Conservation (phyloP, 1,140 invertebrate genomes). For the Bombus ignitus region DNA sequence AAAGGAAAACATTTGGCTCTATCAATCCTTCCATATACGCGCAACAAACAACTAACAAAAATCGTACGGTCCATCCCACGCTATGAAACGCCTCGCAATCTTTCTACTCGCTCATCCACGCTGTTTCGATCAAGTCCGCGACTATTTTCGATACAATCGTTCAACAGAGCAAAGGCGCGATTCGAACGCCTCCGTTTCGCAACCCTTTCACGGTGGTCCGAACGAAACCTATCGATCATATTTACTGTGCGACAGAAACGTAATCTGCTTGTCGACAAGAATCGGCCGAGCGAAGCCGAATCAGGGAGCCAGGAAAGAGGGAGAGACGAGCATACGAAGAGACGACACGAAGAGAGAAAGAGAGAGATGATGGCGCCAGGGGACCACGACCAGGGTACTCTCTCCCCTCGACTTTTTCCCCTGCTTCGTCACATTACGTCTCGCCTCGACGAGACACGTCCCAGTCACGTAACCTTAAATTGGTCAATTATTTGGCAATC, state of each 20-base stretch:
- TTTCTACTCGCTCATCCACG: too few relatives aligned
- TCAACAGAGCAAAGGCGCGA: not conserved
- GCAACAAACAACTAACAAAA: too few relatives aligned
- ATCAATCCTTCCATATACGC: too few relatives aligned
- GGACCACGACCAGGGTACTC: conserved; percentile 23
- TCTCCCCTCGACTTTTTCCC: conserved; percentile 16
- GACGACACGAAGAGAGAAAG: not conserved
- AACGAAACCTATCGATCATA: conserved; percentile 56
- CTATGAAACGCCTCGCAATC: not conserved
- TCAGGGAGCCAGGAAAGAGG: conserved; percentile 1
- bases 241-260: conserved; percentile 39
- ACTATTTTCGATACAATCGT: conserved; percentile 15
- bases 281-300: conserved; percentile 28
- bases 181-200: not conserved
- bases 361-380: conserved; percentile 36
- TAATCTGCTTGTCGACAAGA: conserved; percentile 51
- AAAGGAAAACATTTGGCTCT: too few relatives aligned
- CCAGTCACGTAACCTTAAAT: conserved; percentile 71
- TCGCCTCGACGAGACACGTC: conserved; percentile 46
- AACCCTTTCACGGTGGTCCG: not conserved
- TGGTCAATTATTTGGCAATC: conserved; percentile 69
- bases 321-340: not conserved
- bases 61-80: not conserved
- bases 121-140: not conserved
- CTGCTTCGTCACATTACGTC: not conserved